phyloP scores from a whole-genome alignment of 2,888 invertebrate genomes.

The Merodon equestris region DNA sequence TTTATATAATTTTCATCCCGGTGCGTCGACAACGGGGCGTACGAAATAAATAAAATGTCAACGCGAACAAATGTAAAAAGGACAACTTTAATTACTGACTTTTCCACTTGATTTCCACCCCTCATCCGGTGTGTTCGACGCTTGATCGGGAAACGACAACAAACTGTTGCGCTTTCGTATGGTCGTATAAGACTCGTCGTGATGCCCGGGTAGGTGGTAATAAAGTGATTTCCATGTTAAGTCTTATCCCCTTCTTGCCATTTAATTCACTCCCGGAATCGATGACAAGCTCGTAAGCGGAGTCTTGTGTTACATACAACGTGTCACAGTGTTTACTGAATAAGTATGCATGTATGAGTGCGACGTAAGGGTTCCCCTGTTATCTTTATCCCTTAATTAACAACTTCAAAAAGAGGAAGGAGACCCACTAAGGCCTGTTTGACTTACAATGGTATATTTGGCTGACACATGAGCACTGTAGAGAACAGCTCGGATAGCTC shows the following conservation, averaged over 20 bases:
- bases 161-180: slow-evolving; percentile 48
- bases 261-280: slow-evolving; percentile 43
- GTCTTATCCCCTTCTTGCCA: slow-evolving; percentile 34
- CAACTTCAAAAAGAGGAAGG: slow-evolving; percentile 62
- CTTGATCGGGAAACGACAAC: slow-evolving; percentile 12
- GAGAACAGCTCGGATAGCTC: no score
- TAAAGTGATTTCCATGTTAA: slow-evolving; percentile 69
- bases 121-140: slow-evolving; percentile 7
- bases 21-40: slow-evolving; percentile 47
- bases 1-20: slow-evolving; percentile 6
- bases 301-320: slow-evolving; percentile 13
- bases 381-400: slow-evolving; percentile 69
- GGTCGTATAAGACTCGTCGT: slow-evolving; percentile 29
- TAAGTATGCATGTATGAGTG: slow-evolving; percentile 19
- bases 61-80: slow-evolving; percentile 57
- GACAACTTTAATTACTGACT: slow-evolving; percentile 64
- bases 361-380: slow-evolving; percentile 62
- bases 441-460: slow-evolving; percentile 57
- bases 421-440: slow-evolving; percentile 58
- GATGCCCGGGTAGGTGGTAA: slow-evolving; percentile 43
- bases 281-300: no score
- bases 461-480: slow-evolving; percentile 34
- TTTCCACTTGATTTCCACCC: slow-evolving; percentile 67
- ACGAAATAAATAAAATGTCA: slow-evolving; percentile 63
- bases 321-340: slow-evolving; percentile 37